Evolutionary conservation across 2,888 invertebrate genomes (phyloP).

Genomic region (Tuta absoluta): DNA sequence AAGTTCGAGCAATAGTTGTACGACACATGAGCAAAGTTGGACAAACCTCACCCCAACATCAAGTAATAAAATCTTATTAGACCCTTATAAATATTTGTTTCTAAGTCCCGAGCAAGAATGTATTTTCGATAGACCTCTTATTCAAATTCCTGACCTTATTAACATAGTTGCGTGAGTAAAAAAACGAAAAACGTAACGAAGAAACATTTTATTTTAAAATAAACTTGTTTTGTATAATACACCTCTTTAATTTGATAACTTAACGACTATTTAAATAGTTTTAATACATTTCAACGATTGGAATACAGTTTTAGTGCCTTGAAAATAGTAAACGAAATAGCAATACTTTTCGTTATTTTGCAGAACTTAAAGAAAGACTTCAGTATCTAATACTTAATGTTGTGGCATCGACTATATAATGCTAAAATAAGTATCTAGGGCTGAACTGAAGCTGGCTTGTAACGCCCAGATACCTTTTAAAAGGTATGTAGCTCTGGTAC

Average conservation of each 20-base stretch:
- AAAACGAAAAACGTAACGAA: conserved; percentile 46
- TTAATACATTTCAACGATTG: conserved; percentile 6
- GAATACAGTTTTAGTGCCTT: not conserved
- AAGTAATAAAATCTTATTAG: not conserved
- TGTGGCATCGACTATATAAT: not conserved
- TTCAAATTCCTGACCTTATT: not conserved
- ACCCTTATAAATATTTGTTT: not conserved
- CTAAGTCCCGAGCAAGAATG: not conserved
- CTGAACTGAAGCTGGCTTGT: too few relatives aligned
- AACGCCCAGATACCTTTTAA: too few relatives aligned
- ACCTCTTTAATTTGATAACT: conserved; percentile 6
- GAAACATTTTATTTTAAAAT: conserved; percentile 46
- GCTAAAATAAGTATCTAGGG: too few relatives aligned
- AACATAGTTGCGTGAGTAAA: conserved; percentile 35
- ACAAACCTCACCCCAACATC: not conserved
- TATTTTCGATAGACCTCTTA: not conserved
- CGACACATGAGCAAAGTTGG: not conserved
- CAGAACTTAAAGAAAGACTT: not conserved
- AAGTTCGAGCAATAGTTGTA: not conserved
- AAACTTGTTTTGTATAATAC: conserved; percentile 29
- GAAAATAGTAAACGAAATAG: not conserved
- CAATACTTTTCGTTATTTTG: not conserved
- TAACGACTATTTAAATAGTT: conserved; percentile 3
- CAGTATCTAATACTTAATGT: not conserved
- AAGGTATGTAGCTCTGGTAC: too few relatives aligned